Conservation (phyloP, 2,888 invertebrate species). For the Tenthredo distinguenda region DNA sequence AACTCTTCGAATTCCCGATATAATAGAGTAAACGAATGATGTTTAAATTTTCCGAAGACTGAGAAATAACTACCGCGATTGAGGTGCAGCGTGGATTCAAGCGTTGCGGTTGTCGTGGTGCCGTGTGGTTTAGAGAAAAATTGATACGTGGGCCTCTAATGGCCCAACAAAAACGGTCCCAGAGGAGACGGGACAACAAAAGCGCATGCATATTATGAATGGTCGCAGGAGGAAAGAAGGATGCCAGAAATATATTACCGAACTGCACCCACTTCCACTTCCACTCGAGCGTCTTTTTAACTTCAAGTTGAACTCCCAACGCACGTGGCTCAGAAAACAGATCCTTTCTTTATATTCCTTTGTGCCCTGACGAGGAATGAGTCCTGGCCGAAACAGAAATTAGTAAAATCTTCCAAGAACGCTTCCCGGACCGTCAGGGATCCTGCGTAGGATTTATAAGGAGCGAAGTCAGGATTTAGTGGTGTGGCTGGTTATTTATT, state of each 20-base stretch:
- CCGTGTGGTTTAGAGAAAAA: conserved; percentile 68
- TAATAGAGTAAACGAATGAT: background rate
- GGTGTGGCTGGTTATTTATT: conserved; percentile 74
- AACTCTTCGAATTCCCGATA: background rate
- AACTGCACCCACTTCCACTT: conserved; percentile 72
- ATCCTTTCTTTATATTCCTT: conserved; percentile 63
- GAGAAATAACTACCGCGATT: background rate
- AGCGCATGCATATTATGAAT: conserved; percentile 75
- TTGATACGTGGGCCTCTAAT: conserved; percentile 76
- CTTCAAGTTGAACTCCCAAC: conserved; percentile 29
- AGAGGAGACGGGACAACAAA: conserved; percentile 74
- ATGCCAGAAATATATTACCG: conserved; percentile 73
- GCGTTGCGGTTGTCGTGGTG: background rate
- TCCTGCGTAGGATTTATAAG: conserved; percentile 74
- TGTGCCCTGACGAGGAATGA: conserved; percentile 65
- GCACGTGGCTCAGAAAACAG: conserved; percentile 46
- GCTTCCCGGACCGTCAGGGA: conserved; percentile 64
- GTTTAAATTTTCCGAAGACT: background rate
- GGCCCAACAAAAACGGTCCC: conserved; percentile 72
- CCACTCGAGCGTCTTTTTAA: conserved; percentile 9
- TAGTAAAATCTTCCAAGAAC: conserved; percentile 76
- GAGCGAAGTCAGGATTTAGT: conserved; percentile 76
- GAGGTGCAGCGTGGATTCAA: background rate
- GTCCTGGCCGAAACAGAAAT: conserved; percentile 67
- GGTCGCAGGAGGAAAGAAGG: conserved; percentile 71